Evolutionary conservation across 2,797 vertebrate species (phyloP).

Genomic region (Anomalospiza imberbis): DNA sequence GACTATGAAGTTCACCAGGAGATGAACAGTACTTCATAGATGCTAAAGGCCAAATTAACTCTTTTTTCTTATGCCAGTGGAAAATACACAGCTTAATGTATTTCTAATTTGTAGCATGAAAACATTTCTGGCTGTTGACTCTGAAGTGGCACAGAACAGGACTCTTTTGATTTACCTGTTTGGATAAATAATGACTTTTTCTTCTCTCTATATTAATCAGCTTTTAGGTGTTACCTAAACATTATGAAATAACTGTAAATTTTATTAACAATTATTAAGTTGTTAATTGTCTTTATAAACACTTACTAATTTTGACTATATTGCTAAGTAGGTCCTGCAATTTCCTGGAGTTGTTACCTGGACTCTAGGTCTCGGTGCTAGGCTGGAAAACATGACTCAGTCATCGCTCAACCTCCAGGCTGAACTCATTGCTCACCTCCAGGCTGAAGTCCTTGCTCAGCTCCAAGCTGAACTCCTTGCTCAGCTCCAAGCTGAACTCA

Average conservation of each 20-base stretch:
- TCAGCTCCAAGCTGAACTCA: slow-evolving; percentile 64
- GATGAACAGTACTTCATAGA: not conserved
- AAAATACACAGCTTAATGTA: not conserved
- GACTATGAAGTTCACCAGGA: not conserved
- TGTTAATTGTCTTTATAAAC: no score
- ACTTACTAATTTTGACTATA: not conserved
- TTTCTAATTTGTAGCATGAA: not conserved
- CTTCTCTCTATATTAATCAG: not conserved
- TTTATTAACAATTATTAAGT: not conserved
- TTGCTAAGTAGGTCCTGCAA: not conserved
- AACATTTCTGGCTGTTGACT: not conserved
- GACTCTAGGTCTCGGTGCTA: not conserved
- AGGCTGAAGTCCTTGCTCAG: slow-evolving; percentile 80
- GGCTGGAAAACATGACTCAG: not conserved
- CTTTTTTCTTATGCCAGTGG: not conserved
- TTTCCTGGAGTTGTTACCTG: not conserved
- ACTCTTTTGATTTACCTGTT: not conserved
- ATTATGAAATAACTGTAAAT: not conserved
- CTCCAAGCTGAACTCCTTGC: slow-evolving; percentile 82
- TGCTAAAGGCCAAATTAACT: not conserved
- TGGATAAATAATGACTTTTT: not conserved
- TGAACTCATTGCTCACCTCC: slow-evolving; percentile 93
- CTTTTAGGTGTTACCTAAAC: not conserved
- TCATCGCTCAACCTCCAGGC: not conserved
- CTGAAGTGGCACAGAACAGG: not conserved